These are phyloP conservation scores for Epizoanthus illoricatus DNA, from an alignment of 92 coral and sea anemone genomes.

Conservation along the genomic window DNA sequence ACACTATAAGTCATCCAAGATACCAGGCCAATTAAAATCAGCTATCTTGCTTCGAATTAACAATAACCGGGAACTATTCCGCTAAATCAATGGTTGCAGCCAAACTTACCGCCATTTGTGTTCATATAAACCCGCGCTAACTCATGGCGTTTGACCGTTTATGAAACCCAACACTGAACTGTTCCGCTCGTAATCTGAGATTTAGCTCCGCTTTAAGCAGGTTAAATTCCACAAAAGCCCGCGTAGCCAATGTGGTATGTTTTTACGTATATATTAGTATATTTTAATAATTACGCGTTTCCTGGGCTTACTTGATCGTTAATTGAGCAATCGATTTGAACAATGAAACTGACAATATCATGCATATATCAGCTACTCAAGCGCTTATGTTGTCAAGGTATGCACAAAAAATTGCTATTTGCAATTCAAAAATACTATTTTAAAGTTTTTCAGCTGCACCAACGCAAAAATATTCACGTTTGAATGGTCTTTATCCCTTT, in stretches of 20 bases:
- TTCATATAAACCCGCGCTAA: constrained; percentile 15
- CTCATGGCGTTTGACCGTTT: constrained; percentile 11
- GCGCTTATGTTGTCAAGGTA: constrained; percentile 16
- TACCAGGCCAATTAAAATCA: background rate
- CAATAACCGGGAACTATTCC: background rate
- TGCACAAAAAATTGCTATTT: background rate
- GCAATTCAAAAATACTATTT: constrained; percentile 10
- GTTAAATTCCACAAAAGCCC: constrained; percentile 29
- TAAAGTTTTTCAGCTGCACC: background rate
- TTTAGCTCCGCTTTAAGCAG: constrained; percentile 17
- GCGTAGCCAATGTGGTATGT: constrained; percentile 20
- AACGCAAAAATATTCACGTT: background rate
- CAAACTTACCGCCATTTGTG: constrained; percentile 32
- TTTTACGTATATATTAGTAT: background rate
- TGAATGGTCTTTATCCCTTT: background rate
- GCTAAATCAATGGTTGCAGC: background rate
- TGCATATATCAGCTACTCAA: background rate
- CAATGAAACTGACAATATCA: background rate
- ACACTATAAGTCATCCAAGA: background rate
- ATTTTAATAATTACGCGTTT: background rate
- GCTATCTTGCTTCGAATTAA: background rate
- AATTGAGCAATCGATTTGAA: too few relatives aligned
- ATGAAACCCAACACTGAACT: constrained; percentile 31
- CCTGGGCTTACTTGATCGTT: background rate
- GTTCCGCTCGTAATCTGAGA: constrained; percentile 15